phyloP scores from a whole-genome alignment of 2,797 vertebrate species.

The Zalophus californianus region DNA sequence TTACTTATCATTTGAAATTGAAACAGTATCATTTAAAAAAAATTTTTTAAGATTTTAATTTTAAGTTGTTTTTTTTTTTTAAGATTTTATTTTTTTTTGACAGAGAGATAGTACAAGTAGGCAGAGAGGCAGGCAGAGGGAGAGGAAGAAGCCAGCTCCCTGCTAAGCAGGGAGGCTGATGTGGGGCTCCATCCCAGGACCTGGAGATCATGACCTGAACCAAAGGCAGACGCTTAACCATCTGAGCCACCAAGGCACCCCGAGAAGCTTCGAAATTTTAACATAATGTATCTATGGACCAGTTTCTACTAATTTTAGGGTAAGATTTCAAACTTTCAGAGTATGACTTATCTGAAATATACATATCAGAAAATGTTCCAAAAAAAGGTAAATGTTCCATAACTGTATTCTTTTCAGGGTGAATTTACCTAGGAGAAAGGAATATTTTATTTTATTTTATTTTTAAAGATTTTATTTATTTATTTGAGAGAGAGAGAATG shows the following conservation, averaged over 20 bases:
- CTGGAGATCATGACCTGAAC: too few species aligned
- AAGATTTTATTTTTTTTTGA: too few species aligned
- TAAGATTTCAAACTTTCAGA: conserved; percentile 24
- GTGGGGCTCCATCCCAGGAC: too few species aligned
- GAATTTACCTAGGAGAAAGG: neutral
- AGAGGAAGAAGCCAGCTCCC: too few species aligned
- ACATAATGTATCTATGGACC: neutral
- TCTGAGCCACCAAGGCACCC: too few species aligned
- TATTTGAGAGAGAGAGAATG: too few species aligned
- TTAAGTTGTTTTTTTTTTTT: neutral
- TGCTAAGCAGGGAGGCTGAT: too few species aligned
- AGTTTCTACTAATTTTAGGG: neutral
- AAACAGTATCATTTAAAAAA: neutral
- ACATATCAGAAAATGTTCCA: neutral
- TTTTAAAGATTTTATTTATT: too few species aligned
- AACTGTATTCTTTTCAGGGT: conserved; percentile 22
- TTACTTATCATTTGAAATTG: neutral
- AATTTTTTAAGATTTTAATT: neutral
- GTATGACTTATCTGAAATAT: neutral
- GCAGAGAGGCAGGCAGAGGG: too few species aligned
- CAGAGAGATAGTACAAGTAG: too few species aligned
- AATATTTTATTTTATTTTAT: neutral
- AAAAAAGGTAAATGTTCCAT: neutral
- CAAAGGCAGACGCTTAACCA: too few species aligned
- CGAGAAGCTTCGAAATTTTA: neutral